Evolutionary conservation across 2,113 vertebrate genomes (phyloP).

Genomic region (Coryphaenoides rupestris): DNA sequence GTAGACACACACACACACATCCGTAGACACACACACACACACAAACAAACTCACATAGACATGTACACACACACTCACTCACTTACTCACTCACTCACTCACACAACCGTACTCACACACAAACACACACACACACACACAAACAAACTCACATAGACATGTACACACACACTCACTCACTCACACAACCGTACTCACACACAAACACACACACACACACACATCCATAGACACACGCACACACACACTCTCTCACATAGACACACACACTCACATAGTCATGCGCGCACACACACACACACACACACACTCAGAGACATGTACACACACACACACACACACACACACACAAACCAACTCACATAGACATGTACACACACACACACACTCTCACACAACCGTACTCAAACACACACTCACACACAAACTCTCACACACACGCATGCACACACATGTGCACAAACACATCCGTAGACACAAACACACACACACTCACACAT

Average conservation of each 20-base stretch:
- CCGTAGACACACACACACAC: not conserved
- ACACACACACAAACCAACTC: constrained; percentile 33
- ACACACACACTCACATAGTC: constrained; percentile 19
- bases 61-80: not conserved
- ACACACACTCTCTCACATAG: not conserved
- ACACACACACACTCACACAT: too few species aligned
- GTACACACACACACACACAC: constrained; percentile 16
- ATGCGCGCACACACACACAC: not conserved
- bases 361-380: constrained; percentile 2
- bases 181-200: constrained; percentile 9
- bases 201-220: constrained; percentile 21
- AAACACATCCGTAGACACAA: too few species aligned
- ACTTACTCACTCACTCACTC: not conserved
- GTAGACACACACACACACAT: not conserved
- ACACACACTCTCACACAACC: not conserved
- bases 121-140: not conserved
- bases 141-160: too few species aligned
- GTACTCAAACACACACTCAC: constrained; percentile 29
- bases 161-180: not conserved
- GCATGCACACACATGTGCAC: too few species aligned
- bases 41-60: constrained; percentile 10
- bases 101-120: not conserved
- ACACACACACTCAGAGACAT: not conserved
- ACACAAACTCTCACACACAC: too few species aligned
- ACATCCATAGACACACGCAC: constrained; percentile 9